Conservation (phyloP, 2,888 invertebrate genomes). For the Hypena proboscidalis region DNA sequence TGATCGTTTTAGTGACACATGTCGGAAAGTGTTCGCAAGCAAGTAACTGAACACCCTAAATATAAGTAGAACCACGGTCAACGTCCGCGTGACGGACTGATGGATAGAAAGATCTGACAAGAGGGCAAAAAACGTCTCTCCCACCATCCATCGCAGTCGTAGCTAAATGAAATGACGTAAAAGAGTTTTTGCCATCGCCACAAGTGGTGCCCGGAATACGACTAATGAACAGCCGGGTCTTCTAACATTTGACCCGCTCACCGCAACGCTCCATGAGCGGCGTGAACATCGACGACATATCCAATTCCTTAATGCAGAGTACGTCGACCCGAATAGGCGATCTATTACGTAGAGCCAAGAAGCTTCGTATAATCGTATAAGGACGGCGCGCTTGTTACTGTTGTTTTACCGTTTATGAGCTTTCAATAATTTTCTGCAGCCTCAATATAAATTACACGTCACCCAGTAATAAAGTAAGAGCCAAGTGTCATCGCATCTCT, state of each 20-base stretch:
- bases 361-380: conserved; percentile 26
- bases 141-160: conserved; percentile 58
- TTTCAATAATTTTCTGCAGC: conserved; percentile 17
- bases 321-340: conserved; percentile 61
- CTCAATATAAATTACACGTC: conserved; percentile 34
- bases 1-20: not conserved
- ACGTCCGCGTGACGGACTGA: conserved; percentile 72
- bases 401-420: conserved; percentile 23
- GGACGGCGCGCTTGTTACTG: conserved; percentile 27
- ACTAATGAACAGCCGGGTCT: conserved; percentile 63
- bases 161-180: conserved; percentile 76
- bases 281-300: conserved; percentile 62
- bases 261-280: conserved; percentile 55
- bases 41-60: conserved; percentile 67
- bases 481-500: conserved; percentile 43
- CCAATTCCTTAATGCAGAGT: conserved; percentile 60
- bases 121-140: conserved; percentile 71
- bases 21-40: conserved; percentile 14
- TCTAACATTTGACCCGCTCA: conserved; percentile 59
- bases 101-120: conserved; percentile 73
- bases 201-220: conserved; percentile 61
- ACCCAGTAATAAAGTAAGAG: conserved; percentile 30
- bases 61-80: conserved; percentile 73
- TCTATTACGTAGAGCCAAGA: conserved; percentile 47
- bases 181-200: conserved; percentile 65